Evolutionary conservation across 2,888 invertebrate genomes (phyloP).

Genomic region (Athalia rosae): DNA sequence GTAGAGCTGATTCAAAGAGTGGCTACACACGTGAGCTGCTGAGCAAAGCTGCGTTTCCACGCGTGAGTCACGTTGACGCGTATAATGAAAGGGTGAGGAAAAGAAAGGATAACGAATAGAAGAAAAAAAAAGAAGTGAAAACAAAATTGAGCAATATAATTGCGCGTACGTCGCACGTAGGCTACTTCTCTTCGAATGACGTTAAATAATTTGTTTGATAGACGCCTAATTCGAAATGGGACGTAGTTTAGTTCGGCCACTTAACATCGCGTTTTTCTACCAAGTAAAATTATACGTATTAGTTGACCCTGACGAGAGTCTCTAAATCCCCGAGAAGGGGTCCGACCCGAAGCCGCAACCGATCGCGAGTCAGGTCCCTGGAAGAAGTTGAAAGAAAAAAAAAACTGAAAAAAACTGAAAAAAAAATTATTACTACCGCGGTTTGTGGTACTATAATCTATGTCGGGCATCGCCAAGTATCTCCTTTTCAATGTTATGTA

Average conservation of each 20-base stretch:
- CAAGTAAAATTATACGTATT: not conserved
- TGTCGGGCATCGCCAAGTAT: too few species aligned
- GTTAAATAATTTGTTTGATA: not conserved
- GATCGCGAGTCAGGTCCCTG: not conserved
- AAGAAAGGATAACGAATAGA: not conserved
- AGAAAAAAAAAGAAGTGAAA: not conserved
- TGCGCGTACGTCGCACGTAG: too few species aligned
- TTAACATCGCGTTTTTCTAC: not conserved
- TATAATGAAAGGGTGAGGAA: not conserved
- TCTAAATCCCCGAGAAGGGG: not conserved
- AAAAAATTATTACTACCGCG: too few species aligned
- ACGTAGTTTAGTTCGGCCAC: not conserved
- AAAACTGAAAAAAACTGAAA: too few species aligned
- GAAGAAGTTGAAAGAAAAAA: not conserved
- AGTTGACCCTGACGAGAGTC: not conserved
- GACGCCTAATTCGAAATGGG: not conserved
- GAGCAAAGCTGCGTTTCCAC: constrained; percentile 58
- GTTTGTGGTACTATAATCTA: too few species aligned
- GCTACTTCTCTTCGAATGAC: not conserved
- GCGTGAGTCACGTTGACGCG: constrained; percentile 64
- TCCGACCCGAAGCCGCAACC: not conserved
- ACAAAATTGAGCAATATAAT: not conserved
- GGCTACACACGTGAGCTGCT: constrained; percentile 33
- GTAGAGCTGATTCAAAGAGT: constrained; percentile 10
- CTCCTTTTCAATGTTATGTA: too few species aligned